Percentiles rank a stretch among this genome's conserved stretches.
Conservation (phyloP, 2,113 vertebrate genomes). For the Amphiprion percula region DNA sequence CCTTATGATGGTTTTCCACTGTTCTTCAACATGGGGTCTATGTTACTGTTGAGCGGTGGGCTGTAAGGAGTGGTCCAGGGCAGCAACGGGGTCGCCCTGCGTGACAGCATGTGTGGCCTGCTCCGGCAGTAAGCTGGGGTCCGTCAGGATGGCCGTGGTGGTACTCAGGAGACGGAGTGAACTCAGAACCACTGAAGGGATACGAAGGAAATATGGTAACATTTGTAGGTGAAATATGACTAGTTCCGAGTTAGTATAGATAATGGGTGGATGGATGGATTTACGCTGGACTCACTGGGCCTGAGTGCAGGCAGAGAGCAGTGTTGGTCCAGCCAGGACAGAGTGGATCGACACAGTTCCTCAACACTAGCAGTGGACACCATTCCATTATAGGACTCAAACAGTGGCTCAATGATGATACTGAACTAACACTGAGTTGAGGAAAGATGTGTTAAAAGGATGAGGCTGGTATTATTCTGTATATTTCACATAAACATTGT, state of each 20-base stretch:
- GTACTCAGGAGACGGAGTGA: constrained; percentile 95
- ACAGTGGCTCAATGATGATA: constrained; percentile 94
- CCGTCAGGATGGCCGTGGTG: constrained; percentile 92
- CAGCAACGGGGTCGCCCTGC: constrained; percentile 64
- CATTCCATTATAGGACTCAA: constrained; percentile 97
- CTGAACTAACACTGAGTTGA: constrained; percentile 92
- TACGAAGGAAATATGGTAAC: background rate
- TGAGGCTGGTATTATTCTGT: too few relatives aligned
- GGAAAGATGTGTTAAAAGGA: constrained; percentile 60
- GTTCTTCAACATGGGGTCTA: constrained; percentile 49
- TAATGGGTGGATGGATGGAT: too few relatives aligned
- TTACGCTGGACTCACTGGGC: constrained; percentile 87
- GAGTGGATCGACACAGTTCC: constrained; percentile 90
- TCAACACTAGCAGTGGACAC: constrained; percentile 94
- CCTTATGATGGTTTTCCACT: constrained; percentile 6
- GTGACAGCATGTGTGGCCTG: constrained; percentile 90
- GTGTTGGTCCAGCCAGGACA: constrained; percentile 96
- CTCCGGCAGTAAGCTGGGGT: constrained; percentile 90
- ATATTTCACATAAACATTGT: too few relatives aligned
- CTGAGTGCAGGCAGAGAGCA: constrained; percentile 93
- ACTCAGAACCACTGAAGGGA: constrained; percentile 89
- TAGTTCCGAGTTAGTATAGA: too few relatives aligned
- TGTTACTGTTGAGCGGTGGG: constrained; percentile 41
- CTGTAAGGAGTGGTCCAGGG: constrained; percentile 77
- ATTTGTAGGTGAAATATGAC: too few relatives aligned